phyloP scores from a whole-genome alignment of 2,888 invertebrate species.

The Drosophila gaucha region DNA sequence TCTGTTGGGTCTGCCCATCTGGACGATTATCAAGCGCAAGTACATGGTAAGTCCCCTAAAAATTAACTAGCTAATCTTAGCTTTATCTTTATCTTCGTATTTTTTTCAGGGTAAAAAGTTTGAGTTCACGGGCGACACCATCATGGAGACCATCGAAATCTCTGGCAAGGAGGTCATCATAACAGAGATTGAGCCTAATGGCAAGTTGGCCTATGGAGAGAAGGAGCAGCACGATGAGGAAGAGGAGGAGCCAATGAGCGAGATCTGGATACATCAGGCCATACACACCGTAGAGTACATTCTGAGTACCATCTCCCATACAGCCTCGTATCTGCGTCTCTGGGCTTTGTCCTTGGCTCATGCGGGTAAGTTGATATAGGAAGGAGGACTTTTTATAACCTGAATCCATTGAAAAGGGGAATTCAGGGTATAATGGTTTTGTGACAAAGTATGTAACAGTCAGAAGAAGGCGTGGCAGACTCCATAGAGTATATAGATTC shows the following conservation, averaged over 20 bases:
- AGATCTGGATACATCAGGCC: constrained; percentile 96
- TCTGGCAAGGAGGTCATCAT: constrained; percentile 68
- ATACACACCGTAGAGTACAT: constrained; percentile 99
- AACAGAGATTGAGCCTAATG: constrained; percentile 83
- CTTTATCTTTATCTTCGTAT: no score
- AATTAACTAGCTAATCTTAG: no score
- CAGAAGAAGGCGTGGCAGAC: no score
- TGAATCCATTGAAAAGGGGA: no score
- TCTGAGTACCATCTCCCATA: constrained; percentile 97
- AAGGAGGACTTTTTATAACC: not conserved
- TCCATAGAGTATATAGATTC: no score
- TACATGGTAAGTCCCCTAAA: constrained; percentile 42
- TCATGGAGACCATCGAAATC: constrained; percentile 73
- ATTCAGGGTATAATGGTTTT: no score
- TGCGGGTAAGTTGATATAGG: constrained; percentile 89
- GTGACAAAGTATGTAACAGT: no score
- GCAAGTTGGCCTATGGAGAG: constrained; percentile 74
- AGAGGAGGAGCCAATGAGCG: constrained; percentile 90
- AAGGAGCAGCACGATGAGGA: constrained; percentile 84
- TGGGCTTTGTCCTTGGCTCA: constrained; percentile 99
- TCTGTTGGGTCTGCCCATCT: constrained; percentile 94
- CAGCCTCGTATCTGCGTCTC: constrained; percentile 97
- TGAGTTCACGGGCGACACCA: constrained; percentile 44
- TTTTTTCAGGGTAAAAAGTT: constrained; percentile 24
- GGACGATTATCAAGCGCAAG: constrained; percentile 87